Evolutionary conservation across 2,888 invertebrate species (phyloP).

Genomic region (Caenorhabditis zanzibari): DNA sequence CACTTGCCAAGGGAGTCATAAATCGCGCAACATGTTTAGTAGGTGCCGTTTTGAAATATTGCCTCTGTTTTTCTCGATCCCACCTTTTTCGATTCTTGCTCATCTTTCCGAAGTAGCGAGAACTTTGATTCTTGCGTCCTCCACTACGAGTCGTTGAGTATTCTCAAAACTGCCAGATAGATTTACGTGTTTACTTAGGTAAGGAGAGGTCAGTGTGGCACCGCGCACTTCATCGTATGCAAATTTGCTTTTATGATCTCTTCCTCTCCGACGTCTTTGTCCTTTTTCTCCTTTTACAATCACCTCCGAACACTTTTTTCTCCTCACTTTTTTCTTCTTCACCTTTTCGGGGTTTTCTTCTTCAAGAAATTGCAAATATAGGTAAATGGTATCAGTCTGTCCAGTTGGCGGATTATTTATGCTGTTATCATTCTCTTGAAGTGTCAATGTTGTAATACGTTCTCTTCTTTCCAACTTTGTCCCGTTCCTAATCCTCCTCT

Average conservation of each 20-base stretch:
- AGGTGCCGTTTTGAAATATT: conserved; percentile 68
- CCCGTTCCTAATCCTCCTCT: neutral
- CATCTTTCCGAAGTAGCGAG: conserved; percentile 22
- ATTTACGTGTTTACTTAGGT: conserved; percentile 46
- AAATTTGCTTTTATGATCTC: conserved; percentile 67
- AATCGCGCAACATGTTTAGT: conserved; percentile 71
- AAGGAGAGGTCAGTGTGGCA: conserved; percentile 55
- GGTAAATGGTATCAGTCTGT: conserved; percentile 15
- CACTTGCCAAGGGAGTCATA: conserved; percentile 65
- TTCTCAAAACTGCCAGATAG: conserved; percentile 43
- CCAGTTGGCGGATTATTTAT: conserved; percentile 25
- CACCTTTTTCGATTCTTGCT: conserved; percentile 33
- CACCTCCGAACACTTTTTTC: conserved; percentile 23
- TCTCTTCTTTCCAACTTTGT: neutral
- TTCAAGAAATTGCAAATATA: conserved; percentile 5
- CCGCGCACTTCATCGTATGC: conserved; percentile 60
- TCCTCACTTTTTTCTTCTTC: conserved; percentile 10
- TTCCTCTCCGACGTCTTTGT: conserved; percentile 47
- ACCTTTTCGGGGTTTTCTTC: conserved; percentile 12
- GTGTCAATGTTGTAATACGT: conserved; percentile 30
- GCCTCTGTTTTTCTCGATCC: conserved; percentile 23
- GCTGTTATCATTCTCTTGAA: conserved; percentile 26
- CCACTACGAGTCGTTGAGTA: conserved; percentile 11
- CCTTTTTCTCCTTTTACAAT: conserved; percentile 35
- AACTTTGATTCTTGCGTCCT: conserved; percentile 41